phyloP scores from a whole-genome alignment of 2,113 vertebrate genomes.

The Procavia capensis region DNA sequence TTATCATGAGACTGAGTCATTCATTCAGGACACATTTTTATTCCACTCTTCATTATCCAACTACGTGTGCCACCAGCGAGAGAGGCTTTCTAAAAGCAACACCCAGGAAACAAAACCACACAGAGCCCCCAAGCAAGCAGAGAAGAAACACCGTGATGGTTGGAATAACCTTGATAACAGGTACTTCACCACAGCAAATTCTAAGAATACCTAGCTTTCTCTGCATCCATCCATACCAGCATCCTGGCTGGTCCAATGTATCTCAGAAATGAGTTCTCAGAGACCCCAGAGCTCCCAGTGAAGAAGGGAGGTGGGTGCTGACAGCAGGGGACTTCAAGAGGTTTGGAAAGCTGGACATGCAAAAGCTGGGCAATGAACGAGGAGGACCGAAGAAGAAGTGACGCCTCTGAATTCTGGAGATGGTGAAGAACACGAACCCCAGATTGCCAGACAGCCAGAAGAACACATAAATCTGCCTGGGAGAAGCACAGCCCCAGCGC shows the following conservation, averaged over 20 bases:
- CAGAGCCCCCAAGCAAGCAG: not conserved
- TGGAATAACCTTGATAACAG: not conserved
- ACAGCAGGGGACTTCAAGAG: not conserved
- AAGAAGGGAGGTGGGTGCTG: not conserved
- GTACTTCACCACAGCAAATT: not conserved
- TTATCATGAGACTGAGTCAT: no score
- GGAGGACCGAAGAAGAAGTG: no score
- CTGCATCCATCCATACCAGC: not conserved
- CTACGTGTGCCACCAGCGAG: rapidly evolving
- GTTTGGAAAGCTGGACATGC: no score
- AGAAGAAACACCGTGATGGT: rapidly evolving
- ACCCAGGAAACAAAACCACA: not conserved
- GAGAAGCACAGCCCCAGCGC: no score
- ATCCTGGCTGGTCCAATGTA: not conserved
- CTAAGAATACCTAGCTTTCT: not conserved
- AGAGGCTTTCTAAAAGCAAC: not conserved
- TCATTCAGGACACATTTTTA: no score
- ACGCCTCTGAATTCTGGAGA: no score
- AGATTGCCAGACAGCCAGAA: no score
- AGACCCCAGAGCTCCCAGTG: not conserved
- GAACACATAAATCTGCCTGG: no score
- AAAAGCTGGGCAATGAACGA: no score
- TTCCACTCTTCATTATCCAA: not conserved
- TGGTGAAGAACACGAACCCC: no score
- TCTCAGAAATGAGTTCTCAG: not conserved